phyloP scores from a whole-genome alignment of 2,113 vertebrate genomes.

The Daboia siamensis region DNA sequence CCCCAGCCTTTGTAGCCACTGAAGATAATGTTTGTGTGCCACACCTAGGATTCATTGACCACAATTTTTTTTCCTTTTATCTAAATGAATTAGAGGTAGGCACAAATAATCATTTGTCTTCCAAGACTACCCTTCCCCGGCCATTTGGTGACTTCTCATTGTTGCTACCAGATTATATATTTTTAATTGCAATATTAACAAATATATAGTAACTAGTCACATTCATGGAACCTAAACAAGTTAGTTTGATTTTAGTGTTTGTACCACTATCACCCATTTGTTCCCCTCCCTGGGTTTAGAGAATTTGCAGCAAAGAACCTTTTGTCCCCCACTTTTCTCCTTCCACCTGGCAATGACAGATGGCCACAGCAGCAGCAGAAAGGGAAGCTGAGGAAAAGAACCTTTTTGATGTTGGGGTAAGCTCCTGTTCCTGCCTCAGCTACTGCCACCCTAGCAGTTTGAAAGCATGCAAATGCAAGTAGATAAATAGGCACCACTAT shows the following conservation, averaged over 20 bases:
- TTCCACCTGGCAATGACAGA: not conserved
- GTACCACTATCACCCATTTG: not conserved
- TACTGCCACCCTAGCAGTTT: not conserved
- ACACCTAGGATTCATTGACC: not conserved
- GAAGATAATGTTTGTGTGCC: not conserved
- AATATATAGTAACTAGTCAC: not conserved
- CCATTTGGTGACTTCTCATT: not conserved
- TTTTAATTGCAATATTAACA: not conserved
- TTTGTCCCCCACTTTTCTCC: not conserved
- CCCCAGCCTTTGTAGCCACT: not conserved
- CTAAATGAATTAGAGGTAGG: not conserved
- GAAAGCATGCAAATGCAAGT: not conserved
- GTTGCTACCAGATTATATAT: not conserved
- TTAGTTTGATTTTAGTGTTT: not conserved
- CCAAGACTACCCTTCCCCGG: not conserved
- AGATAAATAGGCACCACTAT: not conserved
- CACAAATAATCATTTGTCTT: not conserved
- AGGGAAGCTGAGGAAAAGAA: not conserved
- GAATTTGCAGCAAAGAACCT: not conserved
- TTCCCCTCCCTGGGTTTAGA: not conserved
- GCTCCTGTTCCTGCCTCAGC: not conserved
- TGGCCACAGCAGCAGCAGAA: not conserved
- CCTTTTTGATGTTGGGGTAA: not conserved
- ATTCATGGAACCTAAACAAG: not conserved
- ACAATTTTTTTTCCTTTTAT: not conserved